Evolutionary conservation across 2,797 vertebrate genomes (phyloP).

Genomic region (Kryptopterus vitreolus): DNA sequence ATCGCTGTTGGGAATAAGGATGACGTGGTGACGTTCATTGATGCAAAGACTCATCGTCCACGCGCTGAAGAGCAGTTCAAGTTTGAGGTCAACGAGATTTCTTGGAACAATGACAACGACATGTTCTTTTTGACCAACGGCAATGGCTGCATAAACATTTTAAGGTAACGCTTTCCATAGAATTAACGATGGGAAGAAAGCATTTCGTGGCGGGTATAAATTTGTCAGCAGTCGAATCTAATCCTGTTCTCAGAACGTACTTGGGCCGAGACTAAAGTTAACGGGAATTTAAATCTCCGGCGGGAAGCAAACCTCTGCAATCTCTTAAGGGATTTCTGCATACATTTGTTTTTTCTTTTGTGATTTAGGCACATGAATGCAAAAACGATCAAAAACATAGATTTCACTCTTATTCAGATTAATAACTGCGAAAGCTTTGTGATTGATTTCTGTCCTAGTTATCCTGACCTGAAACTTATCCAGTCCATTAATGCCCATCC

Average conservation of each 20-base stretch:
- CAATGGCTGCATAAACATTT: conserved; percentile 95
- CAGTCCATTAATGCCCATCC: conserved; percentile 98
- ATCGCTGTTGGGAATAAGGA: conserved; percentile 98
- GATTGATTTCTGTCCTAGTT: conserved; percentile 72
- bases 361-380: neutral
- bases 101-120: conserved; percentile 98
- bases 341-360: neutral
- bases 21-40: conserved; percentile 96
- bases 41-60: conserved; percentile 91
- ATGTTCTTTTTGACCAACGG: conserved; percentile 99
- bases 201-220: neutral
- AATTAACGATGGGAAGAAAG: neutral
- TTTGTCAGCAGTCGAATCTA: neutral
- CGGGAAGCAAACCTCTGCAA: neutral
- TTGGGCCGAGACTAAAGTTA: neutral
- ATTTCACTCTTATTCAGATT: neutral
- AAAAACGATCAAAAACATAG: neutral
- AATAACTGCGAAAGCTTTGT: neutral
- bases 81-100: conserved; percentile 98
- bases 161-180: conserved; percentile 75
- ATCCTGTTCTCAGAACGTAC: neutral
- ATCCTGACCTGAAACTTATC: conserved; percentile 95
- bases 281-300: neutral
- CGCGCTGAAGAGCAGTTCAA: conserved; percentile 96
- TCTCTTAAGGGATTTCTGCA: neutral